Conservation (phyloP, 1,140 invertebrate genomes). For the Chionoecetes opilio region DNA sequence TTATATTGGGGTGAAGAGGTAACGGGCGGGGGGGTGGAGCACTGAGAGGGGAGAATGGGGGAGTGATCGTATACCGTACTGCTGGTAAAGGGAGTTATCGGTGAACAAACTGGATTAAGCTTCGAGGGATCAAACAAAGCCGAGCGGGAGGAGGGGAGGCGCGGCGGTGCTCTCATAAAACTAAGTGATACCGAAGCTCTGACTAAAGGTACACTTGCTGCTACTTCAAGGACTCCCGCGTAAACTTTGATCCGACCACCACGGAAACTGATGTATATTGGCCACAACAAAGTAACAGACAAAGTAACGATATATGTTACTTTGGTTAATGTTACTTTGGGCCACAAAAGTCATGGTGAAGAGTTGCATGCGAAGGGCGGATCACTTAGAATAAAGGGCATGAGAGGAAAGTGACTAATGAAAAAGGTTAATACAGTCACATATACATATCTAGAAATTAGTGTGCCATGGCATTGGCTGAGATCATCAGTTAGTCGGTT, state of each 20-base stretch:
- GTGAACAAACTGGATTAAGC: slow-evolving; percentile 17
- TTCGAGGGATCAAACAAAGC: not conserved
- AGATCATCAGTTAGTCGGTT: too few relatives aligned
- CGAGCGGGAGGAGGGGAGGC: not conserved
- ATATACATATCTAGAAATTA: too few relatives aligned
- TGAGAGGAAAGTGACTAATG: too few relatives aligned
- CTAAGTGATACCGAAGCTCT: not conserved
- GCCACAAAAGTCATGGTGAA: too few relatives aligned
- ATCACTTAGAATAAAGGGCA: too few relatives aligned
- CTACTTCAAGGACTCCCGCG: not conserved
- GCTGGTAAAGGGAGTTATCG: not conserved
- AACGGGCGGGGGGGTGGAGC: not conserved
- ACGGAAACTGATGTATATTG: not conserved
- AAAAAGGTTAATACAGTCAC: too few relatives aligned
- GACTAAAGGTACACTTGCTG: not conserved
- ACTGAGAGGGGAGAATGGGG: not conserved
- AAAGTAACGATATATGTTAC: too few relatives aligned
- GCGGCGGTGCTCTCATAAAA: not conserved
- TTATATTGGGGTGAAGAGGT: not conserved
- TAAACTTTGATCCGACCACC: not conserved
- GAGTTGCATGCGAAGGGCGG: too few relatives aligned
- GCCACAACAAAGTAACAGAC: too few relatives aligned
- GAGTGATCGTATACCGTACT: not conserved
- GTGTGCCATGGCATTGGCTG: too few relatives aligned
- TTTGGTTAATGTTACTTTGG: too few relatives aligned